Base-by-base conservation (phyloP, 2,113 vertebrate species). In the Proteles cristata region DNA sequence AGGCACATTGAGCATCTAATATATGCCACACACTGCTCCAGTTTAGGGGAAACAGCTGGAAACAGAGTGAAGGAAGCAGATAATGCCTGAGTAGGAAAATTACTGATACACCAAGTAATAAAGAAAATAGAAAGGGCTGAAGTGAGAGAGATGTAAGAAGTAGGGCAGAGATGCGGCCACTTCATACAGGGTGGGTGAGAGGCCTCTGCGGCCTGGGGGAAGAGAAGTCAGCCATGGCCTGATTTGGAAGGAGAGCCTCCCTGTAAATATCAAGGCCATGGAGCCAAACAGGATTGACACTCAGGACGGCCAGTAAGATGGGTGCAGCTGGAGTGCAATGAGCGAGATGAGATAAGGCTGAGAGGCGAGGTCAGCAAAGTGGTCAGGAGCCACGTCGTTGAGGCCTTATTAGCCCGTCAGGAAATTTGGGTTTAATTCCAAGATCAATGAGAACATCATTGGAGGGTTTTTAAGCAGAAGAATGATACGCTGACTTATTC, bases 361-460 rank as follows among this genome's bases (percentile, higher is more conserved):
- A 66, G 63, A 45, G 45, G 7, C 7, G 35, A 80, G 15, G 11
- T 79, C 63, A 26, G 14, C 58, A 66, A 89, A 87, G 15, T 5
- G 68, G 45, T 28, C 25, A 82, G 89, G 25, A 88, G 12, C 21
- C 28, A 31, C 1, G 0, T 50, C 2, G 0, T 35, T 85, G 11
- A 48, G 80, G 2, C 4, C n/a, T 89, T 39, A 15, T 77, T 50
- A 61, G 39, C 45, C 39, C 31, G 16, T 85, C 87, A 71, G 39
- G 33, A 84, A 39, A 39, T 43, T 86, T 25, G 15, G 9, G 10
- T 66, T 94, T 96, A 81, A 96, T 83, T 82, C 25, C 11, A 97
- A 87, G 16, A 68, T 86, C 23, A 21, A 19, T n/a, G 79, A 85
- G 77, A 88, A 82, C 92, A 16, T 45, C 71, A 76, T 7, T 68